Conservation (phyloP, 2,113 vertebrate species). For the Entelurus aequoreus region DNA sequence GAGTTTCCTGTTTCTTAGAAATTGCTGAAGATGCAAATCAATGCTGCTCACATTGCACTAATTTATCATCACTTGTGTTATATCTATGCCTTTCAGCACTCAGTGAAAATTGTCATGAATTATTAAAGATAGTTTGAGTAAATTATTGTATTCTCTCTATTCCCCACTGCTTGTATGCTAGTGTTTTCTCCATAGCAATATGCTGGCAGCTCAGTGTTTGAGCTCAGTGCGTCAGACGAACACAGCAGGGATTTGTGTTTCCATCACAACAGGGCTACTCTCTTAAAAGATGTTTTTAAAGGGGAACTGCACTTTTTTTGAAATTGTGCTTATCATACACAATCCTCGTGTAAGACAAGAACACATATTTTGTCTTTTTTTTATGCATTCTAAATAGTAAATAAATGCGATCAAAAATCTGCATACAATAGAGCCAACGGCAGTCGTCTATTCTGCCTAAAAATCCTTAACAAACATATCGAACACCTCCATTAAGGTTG, state of each 20-base stretch:
- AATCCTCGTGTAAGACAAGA: too few species aligned
- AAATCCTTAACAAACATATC: too few species aligned
- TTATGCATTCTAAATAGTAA: too few species aligned
- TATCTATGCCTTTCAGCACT: background rate
- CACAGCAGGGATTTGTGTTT: constrained; percentile 10
- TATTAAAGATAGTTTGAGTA: background rate
- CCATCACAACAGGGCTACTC: background rate
- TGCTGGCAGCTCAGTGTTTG: background rate
- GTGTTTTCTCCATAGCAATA: background rate
- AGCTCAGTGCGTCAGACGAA: background rate
- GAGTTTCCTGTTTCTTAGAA: background rate
- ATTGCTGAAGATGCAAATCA: background rate
- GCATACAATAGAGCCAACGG: too few species aligned
- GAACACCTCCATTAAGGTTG: too few species aligned
- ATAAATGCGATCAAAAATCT: too few species aligned
- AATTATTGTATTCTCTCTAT: background rate
- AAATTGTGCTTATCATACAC: too few species aligned
- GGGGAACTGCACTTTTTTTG: too few species aligned
- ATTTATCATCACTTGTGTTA: background rate
- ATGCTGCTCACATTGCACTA: too few species aligned
- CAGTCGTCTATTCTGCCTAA: too few species aligned
- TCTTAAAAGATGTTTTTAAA: background rate
- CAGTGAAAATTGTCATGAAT: background rate
- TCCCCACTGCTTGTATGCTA: background rate
- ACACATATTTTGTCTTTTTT: too few species aligned